phyloP scores from a whole-genome alignment of 2,113 vertebrate species.

The Natator depressus region DNA sequence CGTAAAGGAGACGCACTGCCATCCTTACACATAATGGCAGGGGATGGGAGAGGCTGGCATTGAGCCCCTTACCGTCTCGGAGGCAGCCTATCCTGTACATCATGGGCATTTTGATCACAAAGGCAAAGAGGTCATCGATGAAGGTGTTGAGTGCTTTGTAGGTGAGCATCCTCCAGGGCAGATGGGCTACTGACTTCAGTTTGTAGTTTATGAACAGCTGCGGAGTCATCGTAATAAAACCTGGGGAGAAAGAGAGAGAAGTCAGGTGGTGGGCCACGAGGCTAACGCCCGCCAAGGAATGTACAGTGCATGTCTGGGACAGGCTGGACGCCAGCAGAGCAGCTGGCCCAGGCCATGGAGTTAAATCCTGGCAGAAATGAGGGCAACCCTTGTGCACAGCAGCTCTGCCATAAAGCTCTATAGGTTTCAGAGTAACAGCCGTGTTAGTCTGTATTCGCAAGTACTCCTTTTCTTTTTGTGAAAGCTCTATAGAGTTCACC shows the following conservation, averaged over 20 bases:
- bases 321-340: neutral
- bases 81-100: constrained; percentile 98
- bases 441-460: no score
- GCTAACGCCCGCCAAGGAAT: neutral
- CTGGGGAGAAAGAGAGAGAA: constrained; percentile 24
- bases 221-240: constrained; percentile 97
- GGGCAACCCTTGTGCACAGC: neutral
- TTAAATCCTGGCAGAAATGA: neutral
- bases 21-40: neutral
- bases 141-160: constrained; percentile 98
- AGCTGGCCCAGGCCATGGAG: neutral
- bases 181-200: constrained; percentile 95
- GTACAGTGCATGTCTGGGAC: neutral
- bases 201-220: constrained; percentile 99
- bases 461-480: no score
- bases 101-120: constrained; percentile 98
- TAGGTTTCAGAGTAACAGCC: no score
- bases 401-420: neutral
- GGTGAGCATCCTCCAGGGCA: constrained; percentile 97
- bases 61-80: constrained; percentile 85
- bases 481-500: neutral
- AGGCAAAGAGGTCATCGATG: constrained; percentile 96
- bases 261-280: neutral
- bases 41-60: neutral
- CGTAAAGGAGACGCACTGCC: no score